These are phyloP conservation scores for Phylloscopus whistleri DNA, from an alignment of 2,113 vertebrate genomes.

Conservation along the genomic window DNA sequence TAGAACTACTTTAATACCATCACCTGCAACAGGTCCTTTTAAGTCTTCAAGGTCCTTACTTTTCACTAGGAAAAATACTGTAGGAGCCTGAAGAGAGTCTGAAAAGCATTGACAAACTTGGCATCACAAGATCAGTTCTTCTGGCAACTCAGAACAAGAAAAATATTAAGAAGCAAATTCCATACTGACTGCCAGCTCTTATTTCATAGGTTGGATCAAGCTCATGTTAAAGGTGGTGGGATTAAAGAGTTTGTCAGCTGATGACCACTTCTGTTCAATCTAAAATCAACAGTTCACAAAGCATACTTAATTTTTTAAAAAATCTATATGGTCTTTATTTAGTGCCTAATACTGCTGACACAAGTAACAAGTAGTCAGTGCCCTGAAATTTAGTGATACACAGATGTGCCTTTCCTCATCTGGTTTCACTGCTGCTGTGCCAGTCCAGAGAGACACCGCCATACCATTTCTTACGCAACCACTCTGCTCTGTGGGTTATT, in stretches of 20 bases:
- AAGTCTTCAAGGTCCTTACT: background rate
- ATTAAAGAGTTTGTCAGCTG: background rate
- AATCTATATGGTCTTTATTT: background rate
- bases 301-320: background rate
- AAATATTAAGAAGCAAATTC: background rate
- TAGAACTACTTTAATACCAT: background rate
- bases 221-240: background rate
- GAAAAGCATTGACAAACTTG: background rate
- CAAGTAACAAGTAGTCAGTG: background rate
- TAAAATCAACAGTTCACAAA: background rate
- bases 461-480: accelerated
- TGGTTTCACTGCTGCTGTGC: background rate
- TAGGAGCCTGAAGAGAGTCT: background rate
- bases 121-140: background rate
- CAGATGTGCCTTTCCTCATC: background rate
- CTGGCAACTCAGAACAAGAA: background rate
- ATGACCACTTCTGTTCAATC: background rate
- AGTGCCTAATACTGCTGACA: background rate
- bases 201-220: background rate
- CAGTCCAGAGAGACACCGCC: accelerated
- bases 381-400: background rate
- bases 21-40: background rate
- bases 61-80: background rate
- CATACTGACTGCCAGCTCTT: background rate
- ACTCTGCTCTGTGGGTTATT: background rate